Conservation (phyloP, 2,797 vertebrate species). For the Meriones psammophilus region DNA sequence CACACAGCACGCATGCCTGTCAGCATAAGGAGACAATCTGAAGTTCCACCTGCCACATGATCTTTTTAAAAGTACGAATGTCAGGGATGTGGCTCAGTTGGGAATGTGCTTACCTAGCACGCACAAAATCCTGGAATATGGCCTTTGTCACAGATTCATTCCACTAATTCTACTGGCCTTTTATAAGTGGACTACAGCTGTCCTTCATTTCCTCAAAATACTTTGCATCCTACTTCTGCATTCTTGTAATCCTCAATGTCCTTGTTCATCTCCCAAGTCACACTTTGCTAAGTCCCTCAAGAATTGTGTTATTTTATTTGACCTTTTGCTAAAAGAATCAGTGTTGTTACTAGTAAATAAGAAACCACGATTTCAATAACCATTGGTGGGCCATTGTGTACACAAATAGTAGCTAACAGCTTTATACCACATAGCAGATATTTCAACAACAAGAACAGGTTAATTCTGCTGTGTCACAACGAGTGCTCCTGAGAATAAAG, state of each 20-base stretch:
- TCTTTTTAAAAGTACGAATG: background rate
- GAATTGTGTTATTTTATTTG: conserved; percentile 12
- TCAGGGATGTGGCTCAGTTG: background rate
- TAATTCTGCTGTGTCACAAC: background rate
- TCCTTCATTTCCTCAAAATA: conserved; percentile 41
- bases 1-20: background rate
- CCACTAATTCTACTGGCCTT: background rate
- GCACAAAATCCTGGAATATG: background rate
- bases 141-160: conserved; percentile 1
- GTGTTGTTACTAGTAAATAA: background rate
- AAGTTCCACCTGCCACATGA: conserved; percentile 2
- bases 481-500: background rate
- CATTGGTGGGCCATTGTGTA: background rate
- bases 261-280: background rate
- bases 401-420: background rate
- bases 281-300: conserved; percentile 46
- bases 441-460: conserved; percentile 13
- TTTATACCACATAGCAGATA: background rate
- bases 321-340: background rate
- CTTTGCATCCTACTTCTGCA: background rate
- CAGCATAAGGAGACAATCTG: background rate
- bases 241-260: background rate
- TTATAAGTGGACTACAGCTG: background rate
- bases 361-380: conserved; percentile 2
- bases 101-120: too few species aligned